Base-by-base conservation (phyloP, 2,113 vertebrate genomes). In the Ochotona curzoniae region DNA sequence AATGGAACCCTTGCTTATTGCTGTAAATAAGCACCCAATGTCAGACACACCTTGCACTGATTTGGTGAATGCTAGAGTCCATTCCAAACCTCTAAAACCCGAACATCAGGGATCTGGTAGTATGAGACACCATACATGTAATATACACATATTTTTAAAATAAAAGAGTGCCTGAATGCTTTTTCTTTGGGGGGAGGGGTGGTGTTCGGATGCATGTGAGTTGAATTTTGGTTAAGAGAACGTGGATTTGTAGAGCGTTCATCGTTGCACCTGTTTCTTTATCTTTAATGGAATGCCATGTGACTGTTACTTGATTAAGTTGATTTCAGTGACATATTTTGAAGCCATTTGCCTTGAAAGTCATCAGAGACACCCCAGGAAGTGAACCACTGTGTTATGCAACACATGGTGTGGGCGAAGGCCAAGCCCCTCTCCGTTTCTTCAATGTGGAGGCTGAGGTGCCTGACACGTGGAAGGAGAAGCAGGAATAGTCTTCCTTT, bases 41-140 rank as follows among this genome's bases (percentile, higher is more conserved):
- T 95, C 91, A 88, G 90, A 81, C 93, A 57, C 87, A 64, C 35
- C 79, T 57, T 47, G 2, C 38, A 32, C 51, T 51, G 35, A 80
- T 35, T 26, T 12, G 49, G 67, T 20, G 81, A 84, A 44, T 26
- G 61, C 51, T 8, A 54, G 44, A 38, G 47, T 79, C 71, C 4
- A 2, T 7, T 21, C 57, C 57, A 75, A 5, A 67, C 15, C 64
- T 66, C 26, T 28, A 38, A 51, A 78, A 75, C 35, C 54, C 70
- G 13, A 87, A 28, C 7, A 44, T 54, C 11, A 32, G 26, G 51
- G 60, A 89, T 8, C 28, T 13, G 64, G 57, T 17, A 0, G 3
- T 2, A 10, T 35, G 44, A 79, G 13, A 63, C 1, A 17, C 11
- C 49, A 35, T n/a, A 69, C 28, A 69, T 5, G 28, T 21, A 26